Evolutionary conservation across 2,888 invertebrate species (phyloP).

Genomic region (Trissoscelio sp.): DNA sequence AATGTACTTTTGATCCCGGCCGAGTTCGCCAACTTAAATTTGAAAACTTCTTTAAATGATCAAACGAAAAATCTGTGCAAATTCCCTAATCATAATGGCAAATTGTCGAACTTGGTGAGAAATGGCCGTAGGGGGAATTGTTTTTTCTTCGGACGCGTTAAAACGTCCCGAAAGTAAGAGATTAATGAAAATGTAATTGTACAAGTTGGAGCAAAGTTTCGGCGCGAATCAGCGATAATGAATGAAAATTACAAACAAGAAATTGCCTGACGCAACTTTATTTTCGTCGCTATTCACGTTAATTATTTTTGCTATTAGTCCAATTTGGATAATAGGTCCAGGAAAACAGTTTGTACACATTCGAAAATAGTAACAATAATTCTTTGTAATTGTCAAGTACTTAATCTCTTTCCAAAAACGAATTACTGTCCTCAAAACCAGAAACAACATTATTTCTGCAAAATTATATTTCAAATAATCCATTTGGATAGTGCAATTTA

Average conservation of each 20-base stretch:
- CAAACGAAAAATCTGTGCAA: constrained; percentile 35
- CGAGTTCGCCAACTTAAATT: constrained; percentile 22
- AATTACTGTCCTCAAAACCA: not conserved
- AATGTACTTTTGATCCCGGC: constrained; percentile 18
- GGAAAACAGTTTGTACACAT: not conserved
- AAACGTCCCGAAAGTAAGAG: constrained; percentile 22
- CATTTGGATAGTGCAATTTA: too few relatives aligned
- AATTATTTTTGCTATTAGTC: constrained; percentile 22
- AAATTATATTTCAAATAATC: not conserved
- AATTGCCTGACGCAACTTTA: constrained; percentile 6
- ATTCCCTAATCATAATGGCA: constrained; percentile 38
- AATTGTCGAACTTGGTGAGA: constrained; percentile 44
- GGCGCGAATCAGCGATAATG: constrained; percentile 26
- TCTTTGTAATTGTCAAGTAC: not conserved
- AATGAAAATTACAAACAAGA: constrained; percentile 44
- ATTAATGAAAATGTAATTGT: constrained; percentile 46
- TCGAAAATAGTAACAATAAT: not conserved
- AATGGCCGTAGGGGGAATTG: constrained; percentile 9
- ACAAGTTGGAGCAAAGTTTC: constrained; percentile 27
- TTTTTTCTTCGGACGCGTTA: not conserved
- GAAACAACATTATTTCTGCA: not conserved
- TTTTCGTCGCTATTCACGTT: constrained; percentile 15
- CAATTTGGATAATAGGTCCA: constrained; percentile 2
- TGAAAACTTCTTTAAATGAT: constrained; percentile 33
- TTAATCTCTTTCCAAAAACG: constrained; percentile 8